These are phyloP conservation scores for Julus scanicus DNA, from an alignment of 2,888 invertebrate genomes.

Conservation along the genomic window DNA sequence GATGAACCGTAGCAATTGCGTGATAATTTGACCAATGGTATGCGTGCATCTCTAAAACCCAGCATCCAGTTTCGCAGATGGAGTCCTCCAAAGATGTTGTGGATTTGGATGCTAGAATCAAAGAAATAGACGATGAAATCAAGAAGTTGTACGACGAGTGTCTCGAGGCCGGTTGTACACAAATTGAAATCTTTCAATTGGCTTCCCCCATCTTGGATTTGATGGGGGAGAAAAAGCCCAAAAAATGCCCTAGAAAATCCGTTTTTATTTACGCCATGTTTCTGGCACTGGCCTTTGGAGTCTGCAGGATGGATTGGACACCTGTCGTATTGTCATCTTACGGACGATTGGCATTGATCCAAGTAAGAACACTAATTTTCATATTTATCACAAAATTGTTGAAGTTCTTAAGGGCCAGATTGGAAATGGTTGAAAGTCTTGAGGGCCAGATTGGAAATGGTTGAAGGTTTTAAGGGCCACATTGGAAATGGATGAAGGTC, in stretches of 20 bases:
- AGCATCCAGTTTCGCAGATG: no score
- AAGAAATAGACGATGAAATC: constrained; percentile 44
- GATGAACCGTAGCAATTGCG: no score
- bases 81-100: no score
- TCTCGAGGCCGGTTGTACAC: constrained; percentile 37
- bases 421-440: no score
- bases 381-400: no score
- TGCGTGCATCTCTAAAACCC: no score
- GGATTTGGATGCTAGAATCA: not conserved
- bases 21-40: no score
- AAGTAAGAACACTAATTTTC: constrained; percentile 31
- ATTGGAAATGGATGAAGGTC: no score
- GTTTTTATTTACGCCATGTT: not conserved
- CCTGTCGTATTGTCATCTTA: constrained; percentile 48
- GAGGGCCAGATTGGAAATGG: no score
- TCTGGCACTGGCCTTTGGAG: not conserved
- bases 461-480: no score
- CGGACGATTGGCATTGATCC: constrained; percentile 43
- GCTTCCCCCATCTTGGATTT: constrained; percentile 14
- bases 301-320: constrained; percentile 50
- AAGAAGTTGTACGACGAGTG: constrained; percentile 47
- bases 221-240: constrained; percentile 29
- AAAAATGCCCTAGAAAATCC: constrained; percentile 46
- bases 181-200: constrained; percentile 23
- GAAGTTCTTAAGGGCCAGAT: no score